Evolutionary conservation across 2,113 vertebrate genomes (phyloP), one percentile per base, ranked within the genome.

Genomic region (Phalacrocorax carbo): DNA sequence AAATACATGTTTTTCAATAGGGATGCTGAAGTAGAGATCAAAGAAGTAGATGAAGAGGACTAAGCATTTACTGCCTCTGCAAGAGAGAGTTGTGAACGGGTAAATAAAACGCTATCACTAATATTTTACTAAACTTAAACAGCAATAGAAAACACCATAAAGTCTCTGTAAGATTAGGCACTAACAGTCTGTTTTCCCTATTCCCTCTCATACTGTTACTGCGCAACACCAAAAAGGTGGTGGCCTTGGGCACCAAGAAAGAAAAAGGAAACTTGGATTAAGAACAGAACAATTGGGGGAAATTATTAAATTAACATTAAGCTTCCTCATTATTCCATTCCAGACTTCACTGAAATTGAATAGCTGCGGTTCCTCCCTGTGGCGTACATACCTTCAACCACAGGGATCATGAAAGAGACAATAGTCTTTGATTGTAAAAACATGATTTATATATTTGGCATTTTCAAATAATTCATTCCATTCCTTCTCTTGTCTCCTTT

Each of bases 271-370:
- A 96, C 75, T 83, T 89, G 75, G 88, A 97, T 86, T 88, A 94
- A 92, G 92, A 96, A 95, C 82, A 91, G 82, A 94, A 93, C 91
- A 96, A 94, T 64, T 73, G 66, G 40, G 58, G 88, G 77, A 96
- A 96, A 96, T 91, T 81, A 97, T 95, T 96, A 94, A 93, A 94
- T 96, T 97, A 95, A 76, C 86, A 96, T 96, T 94, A 91, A 86
- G 51, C n/a, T 84, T 94, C 66, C 71, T 92, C 90, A 79, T 93
- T 95, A 91, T 95, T 93, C 42, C 52, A 64, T 85, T 95, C 85
- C 82, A 89, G 90, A 96, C 81, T 89, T 52, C 51, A 61, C 15
- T 93, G 90, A 94, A 96, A 95, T 27, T 78, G 73, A 95, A 60
- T 88, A 94, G 93, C 86, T 90, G 77, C 1, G 8, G 78, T 92